Evolutionary conservation across 2,888 invertebrate genomes (phyloP), one percentile per base, ranked within the genome.

Genomic region (Oligia latruncula): DNA sequence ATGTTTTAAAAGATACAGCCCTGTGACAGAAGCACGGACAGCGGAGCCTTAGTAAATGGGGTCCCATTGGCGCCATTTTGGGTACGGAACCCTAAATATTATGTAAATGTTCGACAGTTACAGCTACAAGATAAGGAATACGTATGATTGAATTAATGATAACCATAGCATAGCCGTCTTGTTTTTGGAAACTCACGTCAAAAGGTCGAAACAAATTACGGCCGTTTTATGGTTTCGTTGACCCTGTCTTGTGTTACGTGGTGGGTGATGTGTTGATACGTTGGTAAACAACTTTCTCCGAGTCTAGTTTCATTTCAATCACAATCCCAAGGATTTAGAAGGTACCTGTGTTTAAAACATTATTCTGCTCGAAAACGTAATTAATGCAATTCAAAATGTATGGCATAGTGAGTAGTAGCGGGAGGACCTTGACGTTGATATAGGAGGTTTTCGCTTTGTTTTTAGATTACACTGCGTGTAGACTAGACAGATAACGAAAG

Each of bases 141-240:
- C n/a, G 35, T 43, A 62, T 49, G 15, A 52, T 58, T 15, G 15
- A 66, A 73, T 67, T 46, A 67, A 55, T 67, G 49, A 70, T 66
- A 62, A 15, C 49, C 15, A 43, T 35, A 23, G 66, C 74, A 70
- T 49, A 68, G 68, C 68, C 49, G 4, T 81, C 81, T 81, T 52
- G 75, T 35, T 78, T 83, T 79, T 58, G 75, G 65, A 83, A 74
- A 82, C 77, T 17, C 46, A 20, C 11, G 15, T 72, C 23, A 71
- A 77, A 85, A 76, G 66, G 15, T 72, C 23, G 74, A 77, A 85
- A 76, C 70, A 74, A 67, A 72, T 67, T 46, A 46, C 58, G 43
- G 29, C 52, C 52, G 46, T 67, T 76, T 80, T 74, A 86, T 86
- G 65, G 84, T 81, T 86, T 70, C 78, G 23, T 86, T 86, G 86